Percentiles rank a stretch among this genome's conserved stretches.
Evolutionary conservation across 1,140 invertebrate genomes (phyloP).

Genomic region (Platorchestia sp.): DNA sequence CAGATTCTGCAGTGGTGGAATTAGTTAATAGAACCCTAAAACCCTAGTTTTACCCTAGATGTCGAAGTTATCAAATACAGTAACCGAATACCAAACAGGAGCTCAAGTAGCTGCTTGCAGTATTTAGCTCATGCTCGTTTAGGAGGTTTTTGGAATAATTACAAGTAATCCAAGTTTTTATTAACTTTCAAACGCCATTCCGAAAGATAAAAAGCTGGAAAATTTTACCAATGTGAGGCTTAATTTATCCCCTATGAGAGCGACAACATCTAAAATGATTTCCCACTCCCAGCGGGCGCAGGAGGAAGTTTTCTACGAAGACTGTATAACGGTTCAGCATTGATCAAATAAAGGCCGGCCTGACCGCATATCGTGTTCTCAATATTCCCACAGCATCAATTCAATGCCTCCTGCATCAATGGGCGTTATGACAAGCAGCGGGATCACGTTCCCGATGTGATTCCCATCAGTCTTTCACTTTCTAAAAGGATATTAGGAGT

Average conservation of each 20-base stretch:
- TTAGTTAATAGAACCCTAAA: neutral
- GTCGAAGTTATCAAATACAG: neutral
- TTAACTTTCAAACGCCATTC: neutral
- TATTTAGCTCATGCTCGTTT: neutral
- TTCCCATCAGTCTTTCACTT: neutral
- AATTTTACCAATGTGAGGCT: neutral
- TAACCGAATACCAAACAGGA: neutral
- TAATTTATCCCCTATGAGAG: neutral
- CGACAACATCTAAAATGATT: neutral
- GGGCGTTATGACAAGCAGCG: conserved; percentile 22
- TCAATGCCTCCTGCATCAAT: neutral
- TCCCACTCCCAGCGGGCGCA: neutral
- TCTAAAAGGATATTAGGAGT: neutral
- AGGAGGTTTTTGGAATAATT: neutral
- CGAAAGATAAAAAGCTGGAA: neutral
- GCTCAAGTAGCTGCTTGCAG: neutral
- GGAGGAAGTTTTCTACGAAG: neutral
- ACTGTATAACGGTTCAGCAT: conserved; percentile 21
- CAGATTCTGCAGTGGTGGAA: neutral
- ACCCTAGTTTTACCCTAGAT: neutral
- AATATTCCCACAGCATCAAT: conserved; percentile 27
- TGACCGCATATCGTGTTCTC: neutral
- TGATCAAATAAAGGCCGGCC: neutral
- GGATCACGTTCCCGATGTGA: conserved; percentile 12
- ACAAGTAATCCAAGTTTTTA: neutral